Evolutionary conservation across 2,888 invertebrate genomes (phyloP).

Genomic region (Volucella zonaria): DNA sequence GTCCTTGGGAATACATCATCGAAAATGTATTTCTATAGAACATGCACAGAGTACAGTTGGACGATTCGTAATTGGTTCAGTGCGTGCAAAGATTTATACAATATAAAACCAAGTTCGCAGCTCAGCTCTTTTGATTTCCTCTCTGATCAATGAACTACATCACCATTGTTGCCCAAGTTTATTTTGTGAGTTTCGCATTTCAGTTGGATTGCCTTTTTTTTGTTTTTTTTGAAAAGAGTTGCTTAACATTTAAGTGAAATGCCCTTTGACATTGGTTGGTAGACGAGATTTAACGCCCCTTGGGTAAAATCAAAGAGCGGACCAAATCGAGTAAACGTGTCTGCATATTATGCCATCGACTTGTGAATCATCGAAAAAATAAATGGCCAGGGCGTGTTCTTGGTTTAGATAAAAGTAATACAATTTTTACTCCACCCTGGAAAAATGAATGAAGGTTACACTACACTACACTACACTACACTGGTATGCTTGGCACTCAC

Average conservation of each 20-base stretch:
- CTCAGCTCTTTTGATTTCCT: slow-evolving; percentile 49
- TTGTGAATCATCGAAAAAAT: slow-evolving; percentile 39
- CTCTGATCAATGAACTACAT: slow-evolving; percentile 24
- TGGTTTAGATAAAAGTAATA: slow-evolving; percentile 15
- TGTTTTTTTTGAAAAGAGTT: slow-evolving; percentile 35
- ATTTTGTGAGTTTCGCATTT: slow-evolving; percentile 10
- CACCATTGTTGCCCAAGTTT: slow-evolving; percentile 8
- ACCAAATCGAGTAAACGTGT: slow-evolving; percentile 42
- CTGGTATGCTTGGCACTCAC: slow-evolving; percentile 53
- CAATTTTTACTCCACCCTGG: slow-evolving; percentile 5
- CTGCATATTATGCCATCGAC: slow-evolving; percentile 32
- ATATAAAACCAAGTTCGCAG: slow-evolving; percentile 37
- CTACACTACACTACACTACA: background rate
- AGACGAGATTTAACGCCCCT: slow-evolving; percentile 22
- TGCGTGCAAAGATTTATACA: slow-evolving; percentile 38
- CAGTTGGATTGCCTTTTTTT: slow-evolving; percentile 9
- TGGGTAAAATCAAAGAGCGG: slow-evolving; percentile 8
- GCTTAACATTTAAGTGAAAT: slow-evolving; percentile 61
- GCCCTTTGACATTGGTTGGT: slow-evolving; percentile 59
- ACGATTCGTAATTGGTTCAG: slow-evolving; percentile 18
- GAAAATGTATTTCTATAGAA: slow-evolving; percentile 19
- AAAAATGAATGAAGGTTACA: slow-evolving; percentile 4
- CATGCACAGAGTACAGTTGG: slow-evolving; percentile 1
- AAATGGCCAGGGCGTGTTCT: slow-evolving; percentile 54
- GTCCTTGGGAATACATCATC: slow-evolving; percentile 64